Evolutionary conservation across 2,888 invertebrate genomes (phyloP).

Genomic region (Listrodromus nycthemerus): DNA sequence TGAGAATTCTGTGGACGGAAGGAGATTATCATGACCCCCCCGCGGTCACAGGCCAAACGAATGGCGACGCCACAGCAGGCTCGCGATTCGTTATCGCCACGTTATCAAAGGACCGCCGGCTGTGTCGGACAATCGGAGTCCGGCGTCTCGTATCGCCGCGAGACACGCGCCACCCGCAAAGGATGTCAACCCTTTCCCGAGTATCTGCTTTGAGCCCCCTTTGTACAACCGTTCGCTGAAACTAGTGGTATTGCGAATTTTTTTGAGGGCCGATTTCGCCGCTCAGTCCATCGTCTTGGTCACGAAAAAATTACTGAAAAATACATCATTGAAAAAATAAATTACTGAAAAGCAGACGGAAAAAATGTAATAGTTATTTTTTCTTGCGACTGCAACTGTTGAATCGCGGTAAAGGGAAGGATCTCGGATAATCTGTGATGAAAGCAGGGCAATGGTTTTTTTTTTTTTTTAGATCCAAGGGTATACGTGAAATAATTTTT

Average conservation of each 20-base stretch:
- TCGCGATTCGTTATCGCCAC: slow-evolving; percentile 35
- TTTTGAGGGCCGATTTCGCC: not conserved
- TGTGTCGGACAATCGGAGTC: slow-evolving; percentile 32
- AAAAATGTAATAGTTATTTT: too few relatives aligned
- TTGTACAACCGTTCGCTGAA: not conserved
- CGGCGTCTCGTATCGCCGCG: slow-evolving; percentile 23
- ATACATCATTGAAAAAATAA: too few relatives aligned
- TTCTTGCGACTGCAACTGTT: too few relatives aligned
- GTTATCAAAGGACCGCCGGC: slow-evolving; percentile 29
- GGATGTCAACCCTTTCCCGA: not conserved
- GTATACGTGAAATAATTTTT: not conserved
- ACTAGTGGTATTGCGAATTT: not conserved
- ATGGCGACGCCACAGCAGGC: slow-evolving; percentile 18
- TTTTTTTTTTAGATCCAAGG: not conserved
- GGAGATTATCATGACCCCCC: slow-evolving; percentile 33
- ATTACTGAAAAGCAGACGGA: too few relatives aligned
- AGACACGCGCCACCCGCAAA: not conserved
- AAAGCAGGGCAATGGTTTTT: not conserved
- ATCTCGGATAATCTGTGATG: not conserved
- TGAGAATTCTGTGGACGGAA: slow-evolving; percentile 9
- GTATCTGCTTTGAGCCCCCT: not conserved
- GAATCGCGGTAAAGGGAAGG: too few relatives aligned
- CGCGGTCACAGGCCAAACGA: slow-evolving; percentile 17
- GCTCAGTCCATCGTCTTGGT: not conserved
- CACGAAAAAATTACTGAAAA: not conserved